Conservation (phyloP, 2,888 invertebrate species). For the Drymonia ruficornis region DNA sequence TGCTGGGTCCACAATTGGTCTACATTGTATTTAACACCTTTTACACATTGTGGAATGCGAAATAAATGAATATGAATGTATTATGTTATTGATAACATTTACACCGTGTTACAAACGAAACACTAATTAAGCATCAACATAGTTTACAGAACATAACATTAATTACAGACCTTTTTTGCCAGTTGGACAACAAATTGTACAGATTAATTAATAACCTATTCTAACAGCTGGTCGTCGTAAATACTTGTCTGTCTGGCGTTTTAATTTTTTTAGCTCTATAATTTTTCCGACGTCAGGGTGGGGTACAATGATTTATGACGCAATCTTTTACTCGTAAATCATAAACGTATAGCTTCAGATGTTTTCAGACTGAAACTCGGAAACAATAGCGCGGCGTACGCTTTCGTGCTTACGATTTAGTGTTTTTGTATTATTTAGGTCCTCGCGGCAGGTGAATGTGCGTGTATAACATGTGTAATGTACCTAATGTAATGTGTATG, state of each 20-base stretch:
- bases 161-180: slow-evolving; percentile 12
- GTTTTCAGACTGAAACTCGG: slow-evolving; percentile 45
- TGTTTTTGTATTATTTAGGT: slow-evolving; percentile 19
- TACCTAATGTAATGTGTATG: too few relatives aligned
- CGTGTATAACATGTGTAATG: too few relatives aligned
- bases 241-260: slow-evolving; percentile 53
- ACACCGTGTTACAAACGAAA: too few relatives aligned
- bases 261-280: slow-evolving; percentile 53
- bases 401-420: slow-evolving; percentile 31
- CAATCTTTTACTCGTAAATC: slow-evolving; percentile 80
- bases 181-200: slow-evolving; percentile 7
- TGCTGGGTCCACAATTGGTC: too few relatives aligned
- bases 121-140: too few relatives aligned
- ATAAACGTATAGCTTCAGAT: slow-evolving; percentile 56
- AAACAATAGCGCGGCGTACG: slow-evolving; percentile 51
- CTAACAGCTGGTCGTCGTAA: slow-evolving; percentile 47
- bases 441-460: neutral
- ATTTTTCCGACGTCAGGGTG: slow-evolving; percentile 55
- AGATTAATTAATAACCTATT: slow-evolving; percentile 62
- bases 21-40: too few relatives aligned
- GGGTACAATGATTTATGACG: slow-evolving; percentile 69
- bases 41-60: too few relatives aligned
- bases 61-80: too few relatives aligned
- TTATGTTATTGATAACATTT: too few relatives aligned
- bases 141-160: neutral